Base-by-base conservation (phyloP, 1,140 invertebrate genomes). In the Cydia fagiglandana region DNA sequence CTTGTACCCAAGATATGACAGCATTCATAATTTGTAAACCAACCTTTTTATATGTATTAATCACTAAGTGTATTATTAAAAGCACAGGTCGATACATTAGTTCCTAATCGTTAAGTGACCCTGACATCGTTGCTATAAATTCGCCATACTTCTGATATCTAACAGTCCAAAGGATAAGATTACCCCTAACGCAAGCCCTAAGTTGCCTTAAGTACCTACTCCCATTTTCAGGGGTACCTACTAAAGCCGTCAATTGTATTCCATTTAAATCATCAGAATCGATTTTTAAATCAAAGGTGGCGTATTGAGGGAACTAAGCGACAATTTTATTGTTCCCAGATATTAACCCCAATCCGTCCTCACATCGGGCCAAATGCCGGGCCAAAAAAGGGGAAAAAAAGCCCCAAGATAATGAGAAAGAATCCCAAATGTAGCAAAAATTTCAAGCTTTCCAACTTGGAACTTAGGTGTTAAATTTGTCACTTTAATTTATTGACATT, bases 121-220 rank as follows among this genome's bases (percentile, higher is more conserved):
- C 66, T 70, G 66, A 70, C 66, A 41, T 2, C 38, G 66, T 70
- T 70, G n/a, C 30, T 38, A 70, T 70, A 70, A 70, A 70, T 70
- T 70, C 66, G 64, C 64, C 64, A 38, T 41, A 17, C n/a, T 9
- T 38, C 30, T 70, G 66, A 70, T 53, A 53, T n/a, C 50, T 53
- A 53, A 53, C 15, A 53, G n/a, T 53, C 50, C 50, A 17, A 53
- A 53, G 12, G 50, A 13, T 53, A 1, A n/a, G 6, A 53, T 7
- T 17, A 17, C n/a, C 50, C 50, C n/a, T n/a, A 13, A 17, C 50
- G 4, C 12, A 47, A 47, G 47, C 15, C 47, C n/a, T 50, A 50
- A 2, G 4, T 15, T n/a, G n/a, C 47, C 24, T 24, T 24, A 24
- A 24, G 13, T 15, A 4, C 15, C 15, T 53, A 17, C n/a, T 53